Conservation (phyloP, 2,888 invertebrate genomes). For the Acleris emargana region DNA sequence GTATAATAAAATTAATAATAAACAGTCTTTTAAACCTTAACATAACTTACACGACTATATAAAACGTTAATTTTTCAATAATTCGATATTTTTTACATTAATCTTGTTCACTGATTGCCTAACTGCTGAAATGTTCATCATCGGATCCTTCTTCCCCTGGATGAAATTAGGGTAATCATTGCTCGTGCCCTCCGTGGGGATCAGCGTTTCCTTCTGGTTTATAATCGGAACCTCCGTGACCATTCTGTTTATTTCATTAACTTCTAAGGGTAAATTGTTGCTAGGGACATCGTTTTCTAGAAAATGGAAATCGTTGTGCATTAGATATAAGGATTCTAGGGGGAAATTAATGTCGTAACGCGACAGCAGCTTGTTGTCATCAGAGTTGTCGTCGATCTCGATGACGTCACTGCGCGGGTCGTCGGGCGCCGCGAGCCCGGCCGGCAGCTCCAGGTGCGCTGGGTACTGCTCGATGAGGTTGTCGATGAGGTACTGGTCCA, state of each 20-base stretch:
- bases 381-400: conserved; percentile 78
- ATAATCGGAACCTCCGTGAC: conserved; percentile 67
- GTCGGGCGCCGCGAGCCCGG: conserved; percentile 61
- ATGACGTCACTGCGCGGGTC: conserved; percentile 73
- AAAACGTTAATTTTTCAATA: conserved; percentile 70
- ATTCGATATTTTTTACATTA: conserved; percentile 78
- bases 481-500: conserved; percentile 75
- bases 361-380: conserved; percentile 72
- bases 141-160: conserved; percentile 74
- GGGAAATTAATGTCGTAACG: conserved; percentile 75
- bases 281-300: conserved; percentile 67
- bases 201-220: conserved; percentile 60
- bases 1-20: conserved; percentile 34
- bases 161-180: conserved; percentile 67
- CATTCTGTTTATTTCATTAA: conserved; percentile 66
- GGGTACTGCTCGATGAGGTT: conserved; percentile 73
- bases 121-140: conserved; percentile 76
- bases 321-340: conserved; percentile 69
- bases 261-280: conserved; percentile 57
- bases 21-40: conserved; percentile 36
- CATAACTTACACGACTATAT: conserved; percentile 11
- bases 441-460: conserved; percentile 66
- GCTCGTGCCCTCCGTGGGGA: conserved; percentile 48
- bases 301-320: conserved; percentile 78
- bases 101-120: conserved; percentile 73